Base-by-base conservation (phyloP, 2,113 vertebrate genomes). In the Thunnus thynnus region DNA sequence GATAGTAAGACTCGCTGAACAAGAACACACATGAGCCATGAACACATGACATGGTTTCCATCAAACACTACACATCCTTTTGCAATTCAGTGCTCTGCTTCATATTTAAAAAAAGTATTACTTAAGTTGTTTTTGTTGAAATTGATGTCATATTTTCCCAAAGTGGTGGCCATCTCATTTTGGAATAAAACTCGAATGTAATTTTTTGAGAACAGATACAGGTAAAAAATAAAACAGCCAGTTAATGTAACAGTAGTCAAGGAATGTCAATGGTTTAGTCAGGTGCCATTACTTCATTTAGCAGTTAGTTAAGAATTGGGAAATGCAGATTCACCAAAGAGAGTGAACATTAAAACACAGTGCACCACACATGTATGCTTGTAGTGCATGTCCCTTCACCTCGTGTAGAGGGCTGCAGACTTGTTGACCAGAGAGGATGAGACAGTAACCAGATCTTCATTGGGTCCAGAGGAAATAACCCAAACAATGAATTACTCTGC, bases 211-310 rank as follows among this genome's bases (percentile, higher is more conserved):
- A 14, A 54, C 10, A 56, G 11, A 67, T 1, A 36, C 7, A 16
- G 54, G 11, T 2, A 9, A 57, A 57, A 72, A 11, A 47, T 11
- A 60, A 58, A 17, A 67, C 13, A 32, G 46, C 14, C 36, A 73
- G 58, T 46, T 44, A 72, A 79, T 69, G 68, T 64, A 76, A 78
- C n/a, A 69, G n/a, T 48, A 77, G 57, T 55, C 11, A 54, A 16
- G 78, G 61, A 86, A 88, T 80, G 83, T 85, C n/a, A 68, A 27
- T 32, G 18, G 47, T 78, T 1, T 58, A 32, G 13, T 41, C 18
- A 74, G 32, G 52, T 60, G 52, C 22, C 30, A 41, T 41, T 41
- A 41, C 9, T 66, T 78, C 32, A 57, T 60, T 52, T 22, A 58
- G 20, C 44, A 65, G 66, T 62, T 30, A 44, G 57, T 72, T 47